phyloP scores from a whole-genome alignment of 2,888 invertebrate genomes.

The Balanococcus diminutus region DNA sequence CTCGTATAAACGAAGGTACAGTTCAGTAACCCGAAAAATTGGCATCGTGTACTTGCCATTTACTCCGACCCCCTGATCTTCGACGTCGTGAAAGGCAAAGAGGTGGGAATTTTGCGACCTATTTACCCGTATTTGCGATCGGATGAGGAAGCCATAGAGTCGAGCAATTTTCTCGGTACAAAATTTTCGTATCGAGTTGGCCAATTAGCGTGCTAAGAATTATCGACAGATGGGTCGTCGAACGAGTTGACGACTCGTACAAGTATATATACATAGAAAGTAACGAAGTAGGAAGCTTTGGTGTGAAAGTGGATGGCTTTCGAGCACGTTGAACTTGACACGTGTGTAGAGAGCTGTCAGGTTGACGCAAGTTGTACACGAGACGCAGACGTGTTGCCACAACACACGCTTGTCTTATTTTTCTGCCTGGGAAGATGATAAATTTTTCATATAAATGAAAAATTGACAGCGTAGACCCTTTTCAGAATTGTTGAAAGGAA shows the following conservation, averaged over 20 bases:
- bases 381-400: neutral
- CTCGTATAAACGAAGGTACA: neutral
- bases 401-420: neutral
- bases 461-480: too few species aligned
- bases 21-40: conserved; percentile 3
- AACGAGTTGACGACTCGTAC: neutral
- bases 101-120: conserved; percentile 1
- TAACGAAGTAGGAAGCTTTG: conserved; percentile 8
- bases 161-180: too few species aligned
- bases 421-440: neutral
- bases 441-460: too few species aligned
- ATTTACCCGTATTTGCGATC: neutral
- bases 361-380: neutral
- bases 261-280: neutral
- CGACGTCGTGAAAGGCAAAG: neutral
- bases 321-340: conserved; percentile 33
- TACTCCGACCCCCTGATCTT: neutral
- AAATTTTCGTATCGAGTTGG: neutral
- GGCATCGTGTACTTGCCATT: neutral
- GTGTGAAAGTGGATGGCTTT: conserved; percentile 21
- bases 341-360: neutral
- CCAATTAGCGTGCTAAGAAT: neutral
- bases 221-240: conserved; percentile 12
- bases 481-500: too few species aligned
- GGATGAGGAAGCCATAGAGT: too few species aligned